Base-by-base conservation (phyloP, 1,140 invertebrate species). In the Aphaenogaster floridana region DNA sequence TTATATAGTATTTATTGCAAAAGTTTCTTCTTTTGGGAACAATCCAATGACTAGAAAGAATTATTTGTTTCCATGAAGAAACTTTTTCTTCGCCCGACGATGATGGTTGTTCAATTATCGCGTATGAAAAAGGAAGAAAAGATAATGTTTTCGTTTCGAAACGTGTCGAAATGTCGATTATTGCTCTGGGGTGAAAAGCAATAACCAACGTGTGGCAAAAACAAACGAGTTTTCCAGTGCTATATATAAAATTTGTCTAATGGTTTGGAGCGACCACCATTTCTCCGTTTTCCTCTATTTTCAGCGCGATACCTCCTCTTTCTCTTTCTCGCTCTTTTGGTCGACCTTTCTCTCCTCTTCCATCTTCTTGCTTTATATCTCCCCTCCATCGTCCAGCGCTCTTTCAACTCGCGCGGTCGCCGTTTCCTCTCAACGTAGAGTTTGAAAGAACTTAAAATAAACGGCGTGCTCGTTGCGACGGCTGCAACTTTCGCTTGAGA, bases 201-300 rank as follows among this genome's bases (percentile, higher is more conserved):
- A 84, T 84, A 84, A 84, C 42, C 68, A 78, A 90, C 79, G 57
- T 39, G 78, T 48, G 36, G 78, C 50, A 86, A 86, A 88, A 89
- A 93, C 76, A 89, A 91, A 90, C 61, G 92, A 92, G 85, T 89
- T 91, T 89, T 86, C 74, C 85, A 57, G 36, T 64, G 91, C 90
- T 93, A 94, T 94, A 94, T 93, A 94, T 94, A 94, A 94, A 94
- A 94, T 94, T 94, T 94, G 93, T 94, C 93, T 94, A 94, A 94
- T 94, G 93, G 93, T 88, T 93, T 86, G 93, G 85, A 92, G 85
- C 45, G 66, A 66, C 54, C 64, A 64, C 72, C 59, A 71, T 66
- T 61, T 48, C 74, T 66, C 45, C 63, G 59, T 77, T 91, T 88
- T 88, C 64, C 76, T 88, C 88, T 90, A 90, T 91, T 92, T 92